Conservation (phyloP, 92 coral and sea anemone genomes). For the Epizoanthus rinbou region DNA sequence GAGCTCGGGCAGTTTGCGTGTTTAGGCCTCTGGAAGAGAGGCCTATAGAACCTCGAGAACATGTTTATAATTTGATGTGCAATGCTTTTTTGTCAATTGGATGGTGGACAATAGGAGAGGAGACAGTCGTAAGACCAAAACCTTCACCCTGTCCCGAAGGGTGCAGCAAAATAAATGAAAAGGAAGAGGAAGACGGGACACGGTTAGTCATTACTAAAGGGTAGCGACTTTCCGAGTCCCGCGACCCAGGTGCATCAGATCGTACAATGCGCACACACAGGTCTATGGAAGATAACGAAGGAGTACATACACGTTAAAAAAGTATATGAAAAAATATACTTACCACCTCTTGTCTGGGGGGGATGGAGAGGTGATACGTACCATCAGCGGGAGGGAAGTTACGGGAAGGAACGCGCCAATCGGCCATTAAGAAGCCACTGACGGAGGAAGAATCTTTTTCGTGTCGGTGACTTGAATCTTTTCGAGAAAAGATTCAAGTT, state of each 20-base stretch:
- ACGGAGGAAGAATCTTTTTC: background rate
- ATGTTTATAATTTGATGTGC: too few species aligned
- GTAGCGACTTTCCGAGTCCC: too few species aligned
- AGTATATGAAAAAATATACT: background rate
- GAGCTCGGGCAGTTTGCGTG: too few species aligned
- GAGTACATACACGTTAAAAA: background rate
- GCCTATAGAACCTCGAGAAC: too few species aligned
- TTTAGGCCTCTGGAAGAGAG: too few species aligned
- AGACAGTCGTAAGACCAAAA: background rate
- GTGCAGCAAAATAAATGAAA: background rate
- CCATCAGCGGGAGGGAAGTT: background rate
- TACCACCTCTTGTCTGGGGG: too few species aligned
- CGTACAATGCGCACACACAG: background rate
- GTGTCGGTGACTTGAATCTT: background rate
- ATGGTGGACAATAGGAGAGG: background rate
- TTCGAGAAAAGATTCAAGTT: background rate
- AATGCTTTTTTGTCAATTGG: too few species aligned
- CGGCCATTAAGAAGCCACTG: constrained; percentile 29
- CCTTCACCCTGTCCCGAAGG: background rate
- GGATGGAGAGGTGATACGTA: background rate
- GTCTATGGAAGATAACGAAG: background rate
- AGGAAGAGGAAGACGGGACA: background rate
- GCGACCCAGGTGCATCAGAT: background rate
- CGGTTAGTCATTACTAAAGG: background rate
- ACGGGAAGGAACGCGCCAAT: background rate